phyloP scores from a whole-genome alignment of 2,888 invertebrate species.

The Morinoia aosen region DNA sequence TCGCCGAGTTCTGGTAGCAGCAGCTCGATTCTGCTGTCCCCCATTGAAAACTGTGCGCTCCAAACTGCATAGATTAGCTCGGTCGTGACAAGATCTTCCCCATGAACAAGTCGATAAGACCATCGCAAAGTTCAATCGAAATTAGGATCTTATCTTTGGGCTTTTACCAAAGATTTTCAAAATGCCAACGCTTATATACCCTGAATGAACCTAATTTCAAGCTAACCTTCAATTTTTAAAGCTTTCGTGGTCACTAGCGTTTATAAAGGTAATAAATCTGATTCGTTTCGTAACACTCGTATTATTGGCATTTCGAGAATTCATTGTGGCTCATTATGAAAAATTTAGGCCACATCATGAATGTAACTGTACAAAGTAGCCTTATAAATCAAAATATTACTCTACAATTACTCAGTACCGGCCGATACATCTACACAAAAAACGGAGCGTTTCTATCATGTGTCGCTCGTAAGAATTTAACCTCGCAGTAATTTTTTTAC shows the following conservation, averaged over 20 bases:
- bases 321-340: not conserved
- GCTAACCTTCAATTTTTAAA: not conserved
- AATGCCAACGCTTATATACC: not conserved
- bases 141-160: slow-evolving; percentile 29
- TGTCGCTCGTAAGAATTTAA: too few relatives aligned
- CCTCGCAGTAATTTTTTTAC: too few relatives aligned
- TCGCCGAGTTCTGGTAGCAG: not conserved
- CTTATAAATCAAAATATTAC: not conserved
- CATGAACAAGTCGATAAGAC: not conserved
- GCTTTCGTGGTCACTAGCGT: not conserved
- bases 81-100: slow-evolving; percentile 6
- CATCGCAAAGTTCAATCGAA: slow-evolving; percentile 36
- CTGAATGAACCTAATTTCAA: not conserved
- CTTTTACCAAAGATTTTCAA: slow-evolving; percentile 1
- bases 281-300: not conserved
- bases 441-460: too few relatives aligned
- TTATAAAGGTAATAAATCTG: not conserved
- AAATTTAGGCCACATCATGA: not conserved
- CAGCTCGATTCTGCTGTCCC: not conserved
- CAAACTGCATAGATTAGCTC: not conserved
- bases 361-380: not conserved
- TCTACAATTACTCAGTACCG: not conserved
- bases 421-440: too few relatives aligned
- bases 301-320: not conserved
- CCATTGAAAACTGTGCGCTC: not conserved